These are phyloP conservation scores for Ctenosaura bakeri DNA, from an alignment of 2,797 vertebrate genomes.

Conservation along the genomic window DNA sequence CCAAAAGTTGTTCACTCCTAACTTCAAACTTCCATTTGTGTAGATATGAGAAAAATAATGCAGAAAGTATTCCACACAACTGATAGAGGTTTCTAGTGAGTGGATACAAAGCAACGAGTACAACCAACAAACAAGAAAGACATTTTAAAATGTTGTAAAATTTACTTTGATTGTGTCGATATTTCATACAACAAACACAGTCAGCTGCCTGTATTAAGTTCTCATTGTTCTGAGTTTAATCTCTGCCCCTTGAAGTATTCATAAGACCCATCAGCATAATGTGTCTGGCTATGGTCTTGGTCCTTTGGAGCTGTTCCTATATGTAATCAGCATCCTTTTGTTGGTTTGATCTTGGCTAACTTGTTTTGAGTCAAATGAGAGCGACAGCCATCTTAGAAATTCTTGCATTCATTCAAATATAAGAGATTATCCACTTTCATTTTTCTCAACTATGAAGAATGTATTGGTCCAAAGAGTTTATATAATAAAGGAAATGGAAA, in stretches of 20 bases:
- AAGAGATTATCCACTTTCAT: background rate
- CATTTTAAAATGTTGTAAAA: background rate
- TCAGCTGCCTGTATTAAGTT: background rate
- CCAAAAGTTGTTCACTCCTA: background rate
- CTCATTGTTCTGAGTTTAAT: background rate
- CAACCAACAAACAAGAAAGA: background rate
- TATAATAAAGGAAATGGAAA: background rate
- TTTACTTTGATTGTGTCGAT: background rate
- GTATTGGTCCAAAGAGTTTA: background rate
- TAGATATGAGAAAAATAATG: background rate
- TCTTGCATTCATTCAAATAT: background rate
- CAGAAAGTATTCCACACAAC: background rate
- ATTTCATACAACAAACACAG: background rate
- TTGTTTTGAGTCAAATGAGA: background rate
- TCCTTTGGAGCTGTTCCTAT: background rate
- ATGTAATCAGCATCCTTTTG: background rate
- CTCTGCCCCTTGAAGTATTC: background rate
- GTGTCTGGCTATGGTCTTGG: background rate
- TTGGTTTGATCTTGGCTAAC: background rate
- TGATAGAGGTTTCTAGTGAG: background rate
- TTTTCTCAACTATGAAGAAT: constrained; percentile 16
- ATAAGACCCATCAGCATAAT: no score
- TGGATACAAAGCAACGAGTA: background rate
- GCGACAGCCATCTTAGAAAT: background rate
- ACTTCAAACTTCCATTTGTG: background rate